These are phyloP conservation scores for Pica pica DNA, from an alignment of 2,113 vertebrate genomes.

Conservation along the genomic window DNA sequence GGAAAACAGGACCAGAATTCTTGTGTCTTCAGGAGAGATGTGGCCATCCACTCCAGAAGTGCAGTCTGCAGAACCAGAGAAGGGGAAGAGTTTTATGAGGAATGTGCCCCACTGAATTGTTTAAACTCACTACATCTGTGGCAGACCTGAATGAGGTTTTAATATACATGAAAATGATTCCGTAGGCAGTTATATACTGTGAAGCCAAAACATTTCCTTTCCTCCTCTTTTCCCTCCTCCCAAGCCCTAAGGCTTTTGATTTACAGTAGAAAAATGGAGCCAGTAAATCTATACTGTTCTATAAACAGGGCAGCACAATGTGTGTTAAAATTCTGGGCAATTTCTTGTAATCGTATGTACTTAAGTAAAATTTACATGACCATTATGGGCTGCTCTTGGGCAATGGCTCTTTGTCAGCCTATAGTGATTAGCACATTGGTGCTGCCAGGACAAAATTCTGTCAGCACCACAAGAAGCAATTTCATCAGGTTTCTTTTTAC, in stretches of 20 bases:
- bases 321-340: conserved; percentile 66
- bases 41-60: background rate
- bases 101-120: background rate
- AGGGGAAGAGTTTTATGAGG: background rate
- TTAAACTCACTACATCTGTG: background rate
- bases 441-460: conserved; percentile 56
- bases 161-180: conserved; percentile 14
- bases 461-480: conserved; percentile 58
- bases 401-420: conserved; percentile 59
- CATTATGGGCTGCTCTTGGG: conserved; percentile 39
- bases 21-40: background rate
- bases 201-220: conserved; percentile 46
- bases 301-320: conserved; percentile 58
- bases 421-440: conserved; percentile 40
- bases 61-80: background rate
- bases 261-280: conserved; percentile 13
- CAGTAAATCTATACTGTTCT: conserved; percentile 61
- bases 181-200: background rate
- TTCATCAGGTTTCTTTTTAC: conserved; percentile 60
- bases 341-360: conserved; percentile 69
- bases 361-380: conserved; percentile 70
- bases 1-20: background rate
- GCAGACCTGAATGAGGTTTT: conserved; percentile 16
- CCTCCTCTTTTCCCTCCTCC: background rate
- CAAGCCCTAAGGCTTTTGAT: conserved; percentile 20